phyloP scores from a whole-genome alignment of 1,140 invertebrate genomes.

The Drosophila sproati region DNA sequence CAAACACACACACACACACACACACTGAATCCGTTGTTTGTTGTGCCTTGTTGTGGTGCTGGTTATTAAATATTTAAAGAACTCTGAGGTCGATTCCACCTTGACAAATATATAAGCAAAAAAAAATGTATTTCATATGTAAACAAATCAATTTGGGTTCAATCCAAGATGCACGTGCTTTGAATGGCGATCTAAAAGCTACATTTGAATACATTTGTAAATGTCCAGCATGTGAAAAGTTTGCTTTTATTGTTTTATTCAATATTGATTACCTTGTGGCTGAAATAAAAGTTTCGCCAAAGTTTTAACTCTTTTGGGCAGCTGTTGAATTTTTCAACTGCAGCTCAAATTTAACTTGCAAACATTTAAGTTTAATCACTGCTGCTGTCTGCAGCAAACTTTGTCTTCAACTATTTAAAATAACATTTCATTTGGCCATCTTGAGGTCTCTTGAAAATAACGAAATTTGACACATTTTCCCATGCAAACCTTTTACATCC shows the following conservation, averaged over 20 bases:
- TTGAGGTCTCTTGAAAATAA: background rate
- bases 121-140: constrained; percentile 50
- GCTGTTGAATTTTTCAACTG: constrained; percentile 49
- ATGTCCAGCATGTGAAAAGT: constrained; percentile 10
- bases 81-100: constrained; percentile 47
- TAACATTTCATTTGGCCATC: background rate
- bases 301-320: constrained; percentile 37
- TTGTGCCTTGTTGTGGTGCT: constrained; percentile 48
- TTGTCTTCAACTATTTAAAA: background rate
- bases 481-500: background rate
- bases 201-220: constrained; percentile 22
- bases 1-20: constrained; percentile 47
- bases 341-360: constrained; percentile 30
- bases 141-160: constrained; percentile 7
- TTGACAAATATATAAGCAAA: constrained; percentile 62
- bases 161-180: constrained; percentile 34
- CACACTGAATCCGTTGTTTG: constrained; percentile 40
- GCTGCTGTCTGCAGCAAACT: constrained; percentile 12
- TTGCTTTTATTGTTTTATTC: constrained; percentile 21
- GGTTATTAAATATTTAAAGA: constrained; percentile 72
- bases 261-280: constrained; percentile 54
- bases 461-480: background rate
- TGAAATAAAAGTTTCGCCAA: constrained; percentile 27
- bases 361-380: constrained; percentile 56
- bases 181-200: constrained; percentile 16